Base-by-base conservation (phyloP, 1,140 invertebrate genomes). In the Plodia interpunctella region DNA sequence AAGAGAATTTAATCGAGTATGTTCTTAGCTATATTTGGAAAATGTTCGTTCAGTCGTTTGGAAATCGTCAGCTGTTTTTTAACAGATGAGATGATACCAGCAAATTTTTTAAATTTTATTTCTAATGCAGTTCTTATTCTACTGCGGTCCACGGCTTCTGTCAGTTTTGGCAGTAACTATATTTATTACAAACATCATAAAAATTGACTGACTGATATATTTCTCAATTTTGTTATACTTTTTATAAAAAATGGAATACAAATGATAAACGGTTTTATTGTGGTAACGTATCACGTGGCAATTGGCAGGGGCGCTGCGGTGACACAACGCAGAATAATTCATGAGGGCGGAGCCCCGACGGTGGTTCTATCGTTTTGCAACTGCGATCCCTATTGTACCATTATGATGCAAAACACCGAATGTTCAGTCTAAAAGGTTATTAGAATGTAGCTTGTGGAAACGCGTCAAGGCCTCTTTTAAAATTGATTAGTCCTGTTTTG, bases 361-460 rank as follows among this genome's bases (percentile, higher is more conserved):
- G 79, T 87, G 82, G 82, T 78, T 76, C 69, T 60, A 63, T 62
- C 63, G 68, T 84, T 83, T 86, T 83, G 84, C 74, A 86, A 85
- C 65, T 59, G 50, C 53, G 63, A 61, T 68, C 72, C 71, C 63
- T 65, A 84, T 85, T 86, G 81, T 88, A 65, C 66, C 68, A 85
- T 88, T 88, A 86, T 87, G 80, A 88, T 88, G 83, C 83, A 87
- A 86, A 83, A 76, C 72, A 70, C 59, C 67, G 71, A 82, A 53
- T 53, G 51, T 53, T 82, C 68, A 68, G 52, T 64, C 69, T 80
- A 70, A 84, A 88, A 88, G 82, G 83, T 85, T 81, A 82, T 77
- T 78, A 76, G 78, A 85, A 86, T 82, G 78, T 86, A 73, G 80
- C 72, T 73, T 59, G 49, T 30, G 63, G 68, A 57, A 77, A 75